A percentile compares a stretch with the other conserved stretches of the same genome.
Conservation (phyloP, 2,888 invertebrate species). For the Heliconius ismenius region DNA sequence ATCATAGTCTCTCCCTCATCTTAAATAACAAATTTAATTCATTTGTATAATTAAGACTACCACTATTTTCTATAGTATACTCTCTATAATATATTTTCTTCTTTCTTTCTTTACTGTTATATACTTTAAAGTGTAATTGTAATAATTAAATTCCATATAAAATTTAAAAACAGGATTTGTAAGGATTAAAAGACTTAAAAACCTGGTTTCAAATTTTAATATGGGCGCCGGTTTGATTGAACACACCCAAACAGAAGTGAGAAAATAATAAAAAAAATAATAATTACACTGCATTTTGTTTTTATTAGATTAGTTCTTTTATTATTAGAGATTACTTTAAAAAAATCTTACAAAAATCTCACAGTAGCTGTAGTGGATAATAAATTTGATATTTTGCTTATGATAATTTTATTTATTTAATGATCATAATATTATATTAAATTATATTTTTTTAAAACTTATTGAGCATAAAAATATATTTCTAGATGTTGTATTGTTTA, state of each 20-base stretch:
- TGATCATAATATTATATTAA: not conserved
- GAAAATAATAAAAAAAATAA: not conserved
- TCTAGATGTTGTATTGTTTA: not conserved
- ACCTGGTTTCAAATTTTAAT: not conserved
- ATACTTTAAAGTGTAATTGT: not conserved
- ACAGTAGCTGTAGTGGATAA: constrained; percentile 27
- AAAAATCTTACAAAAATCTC: not conserved
- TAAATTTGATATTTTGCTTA: not conserved
- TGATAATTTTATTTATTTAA: not conserved
- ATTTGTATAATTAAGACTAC: not conserved
- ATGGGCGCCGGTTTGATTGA: not conserved
- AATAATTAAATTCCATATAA: not conserved
- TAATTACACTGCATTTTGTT: not conserved
- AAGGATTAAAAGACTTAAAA: not conserved
- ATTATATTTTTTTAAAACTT: not conserved
- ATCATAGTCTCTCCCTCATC: not conserved
- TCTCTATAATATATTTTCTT: too few relatives aligned
- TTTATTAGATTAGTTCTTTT: not conserved
- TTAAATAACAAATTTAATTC: not conserved
- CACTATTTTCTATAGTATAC: not conserved
- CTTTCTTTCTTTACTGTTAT: not conserved
- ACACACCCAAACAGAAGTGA: constrained; percentile 11
- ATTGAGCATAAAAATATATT: not conserved
- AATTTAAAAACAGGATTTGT: not conserved
- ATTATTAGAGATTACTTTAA: not conserved